These are phyloP conservation scores for Agelas oroides DNA, from an alignment of 37 sponge, comb jelly and placozoan species.

Conservation along the genomic window DNA sequence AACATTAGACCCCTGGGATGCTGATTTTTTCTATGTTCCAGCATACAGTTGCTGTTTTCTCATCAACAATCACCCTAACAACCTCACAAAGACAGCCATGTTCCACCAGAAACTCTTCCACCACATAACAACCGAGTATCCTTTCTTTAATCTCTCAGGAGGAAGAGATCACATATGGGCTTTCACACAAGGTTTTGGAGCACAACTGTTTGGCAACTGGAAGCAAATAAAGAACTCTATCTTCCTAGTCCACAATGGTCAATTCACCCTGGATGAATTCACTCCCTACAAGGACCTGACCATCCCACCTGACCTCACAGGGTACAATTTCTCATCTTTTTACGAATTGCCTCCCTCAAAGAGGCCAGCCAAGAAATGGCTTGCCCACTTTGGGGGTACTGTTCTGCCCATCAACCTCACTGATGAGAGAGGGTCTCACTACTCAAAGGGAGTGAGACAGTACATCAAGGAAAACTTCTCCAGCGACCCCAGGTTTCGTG, in stretches of 20 bases:
- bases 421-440: constrained; percentile 15
- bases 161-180: constrained; percentile 68
- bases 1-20: constrained; percentile 34
- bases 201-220: constrained; percentile 42
- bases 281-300: constrained; percentile 53
- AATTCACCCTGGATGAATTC: constrained; percentile 32
- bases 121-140: constrained; percentile 20
- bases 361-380: constrained; percentile 18
- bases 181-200: constrained; percentile 43
- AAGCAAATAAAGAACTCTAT: constrained; percentile 31
- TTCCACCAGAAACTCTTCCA: constrained; percentile 27
- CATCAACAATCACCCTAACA: constrained; percentile 56
- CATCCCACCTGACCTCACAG: constrained; percentile 45
- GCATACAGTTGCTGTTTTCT: constrained; percentile 48
- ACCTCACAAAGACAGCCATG: constrained; percentile 28
- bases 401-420: constrained; percentile 21
- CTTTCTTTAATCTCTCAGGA: constrained; percentile 48
- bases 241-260: constrained; percentile 45
- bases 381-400: constrained; percentile 55
- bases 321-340: constrained; percentile 24
- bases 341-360: constrained; percentile 15
- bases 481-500: not conserved
- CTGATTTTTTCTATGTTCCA: constrained; percentile 64
- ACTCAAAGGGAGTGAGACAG: constrained; percentile 35
- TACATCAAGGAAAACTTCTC: constrained; percentile 23